phyloP scores from a whole-genome alignment of 2,888 invertebrate genomes.

The Harmothoe impar region DNA sequence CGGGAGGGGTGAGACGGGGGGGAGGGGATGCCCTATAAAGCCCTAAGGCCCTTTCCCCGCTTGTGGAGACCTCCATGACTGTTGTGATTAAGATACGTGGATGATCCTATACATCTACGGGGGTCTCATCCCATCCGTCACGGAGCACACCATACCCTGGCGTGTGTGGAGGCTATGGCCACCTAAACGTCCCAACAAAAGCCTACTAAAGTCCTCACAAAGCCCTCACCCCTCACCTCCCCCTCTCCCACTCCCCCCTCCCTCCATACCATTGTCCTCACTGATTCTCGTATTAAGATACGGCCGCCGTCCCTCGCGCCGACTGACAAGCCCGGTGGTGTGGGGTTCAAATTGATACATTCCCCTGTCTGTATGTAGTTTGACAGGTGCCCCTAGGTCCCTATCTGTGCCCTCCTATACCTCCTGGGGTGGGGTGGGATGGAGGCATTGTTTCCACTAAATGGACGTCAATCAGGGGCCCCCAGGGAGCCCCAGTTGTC shows the following conservation, averaged over 20 bases:
- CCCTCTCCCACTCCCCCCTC: not conserved
- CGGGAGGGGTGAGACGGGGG: not conserved
- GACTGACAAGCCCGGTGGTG: not conserved
- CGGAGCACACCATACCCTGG: not conserved
- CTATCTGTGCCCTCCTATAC: not conserved
- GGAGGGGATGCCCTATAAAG: not conserved
- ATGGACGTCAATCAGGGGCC: conserved; percentile 13
- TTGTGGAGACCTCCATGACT: not conserved
- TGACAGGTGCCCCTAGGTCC: conserved; percentile 34
- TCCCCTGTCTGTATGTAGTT: not conserved
- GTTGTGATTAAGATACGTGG: conserved; percentile 30
- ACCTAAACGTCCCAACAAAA: conserved; percentile 38
- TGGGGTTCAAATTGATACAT: conserved; percentile 46
- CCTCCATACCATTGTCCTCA: not conserved
- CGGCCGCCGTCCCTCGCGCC: not conserved
- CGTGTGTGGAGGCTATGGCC: too few relatives aligned
- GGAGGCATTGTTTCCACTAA: conserved; percentile 30
- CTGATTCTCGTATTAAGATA: conserved; percentile 39
- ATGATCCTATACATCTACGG: not conserved
- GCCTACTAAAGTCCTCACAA: not conserved
- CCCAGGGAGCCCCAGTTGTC: not conserved
- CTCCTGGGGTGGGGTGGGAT: not conserved
- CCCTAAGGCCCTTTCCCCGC: too few relatives aligned
- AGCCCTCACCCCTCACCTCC: not conserved
- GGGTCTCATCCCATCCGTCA: not conserved